phyloP scores from a whole-genome alignment of 2,113 vertebrate species.

The Budorcas taxicolor region DNA sequence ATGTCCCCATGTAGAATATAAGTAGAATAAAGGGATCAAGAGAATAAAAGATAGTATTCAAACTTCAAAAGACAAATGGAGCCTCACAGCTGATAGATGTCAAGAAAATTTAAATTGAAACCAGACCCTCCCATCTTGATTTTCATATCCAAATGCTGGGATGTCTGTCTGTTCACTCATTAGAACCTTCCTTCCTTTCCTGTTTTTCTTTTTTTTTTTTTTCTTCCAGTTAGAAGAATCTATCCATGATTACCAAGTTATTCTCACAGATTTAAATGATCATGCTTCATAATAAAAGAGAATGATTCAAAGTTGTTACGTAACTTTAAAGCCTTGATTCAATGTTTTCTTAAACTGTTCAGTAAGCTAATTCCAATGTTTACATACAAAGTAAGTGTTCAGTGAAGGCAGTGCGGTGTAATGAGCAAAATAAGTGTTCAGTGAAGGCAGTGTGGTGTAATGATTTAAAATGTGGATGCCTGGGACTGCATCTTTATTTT shows the following conservation, averaged over 20 bases:
- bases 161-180: neutral
- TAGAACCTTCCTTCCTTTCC: neutral
- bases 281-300: neutral
- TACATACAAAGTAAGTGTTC: neutral
- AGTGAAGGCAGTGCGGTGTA: neutral
- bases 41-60: neutral
- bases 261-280: neutral
- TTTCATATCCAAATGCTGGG: neutral
- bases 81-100: neutral
- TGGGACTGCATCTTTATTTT: neutral
- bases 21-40: neutral
- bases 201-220: neutral
- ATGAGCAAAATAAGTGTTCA: neutral
- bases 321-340: neutral
- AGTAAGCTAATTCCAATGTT: neutral
- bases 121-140: neutral
- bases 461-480: neutral
- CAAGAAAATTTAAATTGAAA: conserved; percentile 15
- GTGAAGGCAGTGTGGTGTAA: neutral
- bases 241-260: neutral
- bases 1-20: neutral
- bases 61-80: neutral
- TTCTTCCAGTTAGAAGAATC: neutral
- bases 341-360: neutral
- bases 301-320: neutral